A percentile compares a stretch with the other conserved stretches of the same genome.
Conservation (phyloP, 2,888 invertebrate species). For the Oxycera nigricornis region DNA sequence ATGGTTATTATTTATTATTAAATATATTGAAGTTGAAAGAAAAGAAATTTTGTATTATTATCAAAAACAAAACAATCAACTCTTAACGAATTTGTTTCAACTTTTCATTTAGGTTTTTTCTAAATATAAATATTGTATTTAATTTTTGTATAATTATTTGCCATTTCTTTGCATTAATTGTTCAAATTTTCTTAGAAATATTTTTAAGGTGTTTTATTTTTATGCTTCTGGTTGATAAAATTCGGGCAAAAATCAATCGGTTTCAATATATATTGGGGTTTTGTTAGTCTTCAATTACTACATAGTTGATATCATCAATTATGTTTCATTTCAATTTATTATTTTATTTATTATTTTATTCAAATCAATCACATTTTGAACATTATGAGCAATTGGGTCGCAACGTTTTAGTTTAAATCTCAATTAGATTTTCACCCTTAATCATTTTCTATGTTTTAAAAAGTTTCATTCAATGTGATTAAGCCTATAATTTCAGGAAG, state of each 20-base stretch:
- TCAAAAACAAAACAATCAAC: not conserved
- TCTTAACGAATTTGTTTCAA: not conserved
- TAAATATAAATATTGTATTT: not conserved
- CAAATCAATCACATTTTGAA: conserved; percentile 8
- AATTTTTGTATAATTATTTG: not conserved
- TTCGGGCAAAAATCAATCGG: not conserved
- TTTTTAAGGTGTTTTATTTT: not conserved
- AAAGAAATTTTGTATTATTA: not conserved
- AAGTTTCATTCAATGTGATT: not conserved
- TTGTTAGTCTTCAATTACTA: not conserved
- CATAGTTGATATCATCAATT: not conserved
- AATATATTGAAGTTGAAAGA: not conserved
- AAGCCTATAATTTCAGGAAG: not conserved
- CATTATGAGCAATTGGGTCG: conserved; percentile 20
- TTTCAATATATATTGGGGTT: not conserved
- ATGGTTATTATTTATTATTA: conserved; percentile 20
- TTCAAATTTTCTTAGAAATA: not conserved
- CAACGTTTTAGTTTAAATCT: not conserved
- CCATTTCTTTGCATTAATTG: too few relatives aligned
- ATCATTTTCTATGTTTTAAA: not conserved
- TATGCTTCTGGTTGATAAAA: not conserved
- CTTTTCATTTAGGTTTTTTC: not conserved
- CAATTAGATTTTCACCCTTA: not conserved
- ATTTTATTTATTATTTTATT: not conserved
- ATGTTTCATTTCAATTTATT: not conserved